Evolutionary conservation across 1,140 invertebrate species (phyloP).

Genomic region (Magallana gigas): DNA sequence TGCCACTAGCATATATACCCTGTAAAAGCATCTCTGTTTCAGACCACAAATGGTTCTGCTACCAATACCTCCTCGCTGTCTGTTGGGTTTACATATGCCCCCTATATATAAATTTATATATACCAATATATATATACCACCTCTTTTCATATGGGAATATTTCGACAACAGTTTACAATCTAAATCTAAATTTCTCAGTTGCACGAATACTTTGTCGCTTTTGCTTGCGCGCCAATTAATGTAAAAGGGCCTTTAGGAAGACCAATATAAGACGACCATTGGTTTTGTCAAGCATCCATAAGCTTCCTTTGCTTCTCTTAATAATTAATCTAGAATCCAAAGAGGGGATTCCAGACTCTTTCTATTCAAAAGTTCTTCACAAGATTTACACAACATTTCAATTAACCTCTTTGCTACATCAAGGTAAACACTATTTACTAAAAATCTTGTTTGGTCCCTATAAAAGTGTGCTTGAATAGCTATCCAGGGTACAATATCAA

Average conservation of each 20-base stretch:
- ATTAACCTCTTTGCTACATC: not conserved
- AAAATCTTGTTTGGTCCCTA: not conserved
- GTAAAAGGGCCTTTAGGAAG: not conserved
- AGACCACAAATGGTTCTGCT: too few species aligned
- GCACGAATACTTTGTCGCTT: not conserved
- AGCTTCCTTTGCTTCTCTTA: not conserved
- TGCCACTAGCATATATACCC: not conserved
- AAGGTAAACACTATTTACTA: not conserved
- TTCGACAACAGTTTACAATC: not conserved
- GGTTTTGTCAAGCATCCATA: not conserved
- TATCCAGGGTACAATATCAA: not conserved
- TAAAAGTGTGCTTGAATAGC: not conserved
- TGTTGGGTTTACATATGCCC: not conserved
- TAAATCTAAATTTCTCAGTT: not conserved
- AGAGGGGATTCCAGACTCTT: not conserved
- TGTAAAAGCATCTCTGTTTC: not conserved
- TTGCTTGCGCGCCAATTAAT: not conserved
- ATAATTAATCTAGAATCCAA: not conserved
- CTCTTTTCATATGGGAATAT: slow-evolving; percentile 3
- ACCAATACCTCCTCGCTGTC: not conserved
- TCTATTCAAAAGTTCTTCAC: not conserved
- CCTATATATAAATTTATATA: not conserved
- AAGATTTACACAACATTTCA: slow-evolving; percentile 31
- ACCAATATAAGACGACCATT: not conserved
- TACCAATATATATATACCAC: not conserved